phyloP scores from a whole-genome alignment of 2,888 invertebrate genomes.

The Cheilosia scutellata region DNA sequence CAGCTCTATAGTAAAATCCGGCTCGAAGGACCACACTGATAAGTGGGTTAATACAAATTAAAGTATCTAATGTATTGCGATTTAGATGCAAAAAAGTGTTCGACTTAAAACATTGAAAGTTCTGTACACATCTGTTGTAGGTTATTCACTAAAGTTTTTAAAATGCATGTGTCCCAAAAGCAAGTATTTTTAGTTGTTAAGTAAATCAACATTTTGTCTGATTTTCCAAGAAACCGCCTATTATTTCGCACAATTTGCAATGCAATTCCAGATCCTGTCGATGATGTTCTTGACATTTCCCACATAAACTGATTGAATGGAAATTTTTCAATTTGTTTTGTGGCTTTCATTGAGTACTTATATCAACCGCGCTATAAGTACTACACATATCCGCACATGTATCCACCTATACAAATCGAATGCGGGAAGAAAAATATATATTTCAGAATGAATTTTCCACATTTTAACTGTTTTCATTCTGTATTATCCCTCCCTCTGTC shows the following conservation, averaged over 20 bases:
- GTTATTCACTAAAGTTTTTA: no score
- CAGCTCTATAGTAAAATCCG: no score
- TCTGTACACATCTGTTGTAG: no score
- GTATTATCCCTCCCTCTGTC: slow-evolving; percentile 13
- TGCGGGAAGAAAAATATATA: not conserved
- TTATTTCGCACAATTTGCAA: not conserved
- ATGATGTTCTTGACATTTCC: slow-evolving; percentile 47
- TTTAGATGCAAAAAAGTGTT: no score
- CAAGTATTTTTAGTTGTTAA: no score
- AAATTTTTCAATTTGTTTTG: slow-evolving; percentile 73
- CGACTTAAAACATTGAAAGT: no score
- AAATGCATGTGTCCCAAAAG: no score
- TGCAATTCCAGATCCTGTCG: slow-evolving; percentile 31
- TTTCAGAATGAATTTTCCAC: not conserved
- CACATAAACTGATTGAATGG: slow-evolving; percentile 63
- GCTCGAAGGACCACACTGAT: no score
- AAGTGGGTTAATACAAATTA: no score
- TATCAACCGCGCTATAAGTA: not conserved
- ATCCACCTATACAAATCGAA: not conserved
- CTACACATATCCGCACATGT: not conserved
- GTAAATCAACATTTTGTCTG: not conserved
- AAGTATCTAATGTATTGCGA: no score
- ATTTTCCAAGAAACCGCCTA: not conserved
- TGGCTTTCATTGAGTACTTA: slow-evolving; percentile 44
- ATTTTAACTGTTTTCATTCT: slow-evolving; percentile 22